Evolutionary conservation across 2,888 invertebrate genomes (phyloP), one percentile per base, ranked within the genome.

Genomic region (Ariolimax columbianus): DNA sequence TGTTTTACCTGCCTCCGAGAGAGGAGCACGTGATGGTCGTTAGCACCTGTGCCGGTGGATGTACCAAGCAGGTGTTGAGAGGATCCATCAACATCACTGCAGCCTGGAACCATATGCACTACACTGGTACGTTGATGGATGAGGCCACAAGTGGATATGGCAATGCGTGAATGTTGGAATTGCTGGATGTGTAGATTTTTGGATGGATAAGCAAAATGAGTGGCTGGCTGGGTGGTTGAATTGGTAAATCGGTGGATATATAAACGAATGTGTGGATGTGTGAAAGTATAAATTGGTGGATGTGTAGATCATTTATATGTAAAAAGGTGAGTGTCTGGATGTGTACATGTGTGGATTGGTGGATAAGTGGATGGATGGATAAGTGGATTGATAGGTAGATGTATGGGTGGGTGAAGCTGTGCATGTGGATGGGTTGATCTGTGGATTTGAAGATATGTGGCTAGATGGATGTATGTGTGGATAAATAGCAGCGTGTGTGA

Each of bases 91-190:
- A 78, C 47, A 63, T 78, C 78, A 78, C 78, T 7, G 23, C 63
- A 11, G 78, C 78, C 4, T 80, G 80, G 80, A 80, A 80, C 33
- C 80, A 80, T 47, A 80, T 80, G 80, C 80, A 80, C 30, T 68
- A 43, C 19, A 26, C 68, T 47, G 80, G 80, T 80, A 17, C 2
- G 47, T 75, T 14, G 40, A 17, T n/a, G 19, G 43, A 73, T 40
- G 36, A n/a, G n/a, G 19, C 19, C 7, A 23, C 26, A 26, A 26
- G 30, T 73, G n/a, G 43, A 43, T n/a, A n/a, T n/a, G n/a, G n/a
- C n/a, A n/a, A n/a, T 73, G 55, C 7, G n/a, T 78, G n/a, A 36
- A 36, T 78, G 30, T 63, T 30, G 6, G 40, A 23, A 33, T 36
- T 2, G 78, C 1, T 14, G n/a, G 17, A 38, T 9, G 36, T n/a